Evolutionary conservation across 2,888 invertebrate species (phyloP), one percentile per base, ranked within the genome.

Genomic region (Gastracanthus pulcherrimus): DNA sequence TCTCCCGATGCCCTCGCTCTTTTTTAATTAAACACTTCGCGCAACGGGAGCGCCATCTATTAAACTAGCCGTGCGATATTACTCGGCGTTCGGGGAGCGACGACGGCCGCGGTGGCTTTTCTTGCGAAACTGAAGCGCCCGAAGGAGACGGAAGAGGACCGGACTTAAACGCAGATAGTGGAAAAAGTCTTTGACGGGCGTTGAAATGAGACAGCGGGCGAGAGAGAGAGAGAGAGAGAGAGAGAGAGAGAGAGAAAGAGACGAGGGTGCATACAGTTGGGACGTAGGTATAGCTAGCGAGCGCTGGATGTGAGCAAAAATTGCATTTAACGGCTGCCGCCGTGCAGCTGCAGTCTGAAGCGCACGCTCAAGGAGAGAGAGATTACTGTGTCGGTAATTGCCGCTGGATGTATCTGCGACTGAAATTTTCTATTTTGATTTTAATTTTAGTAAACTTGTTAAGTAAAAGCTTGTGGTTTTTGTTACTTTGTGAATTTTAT

Each of bases 11-110:
- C 31, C 51, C 58, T 62, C 70, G 76, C 26, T 69, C 67, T 82
- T 76, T n/a, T n/a, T 76, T 79, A 82, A 82, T 82, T 79, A 79
- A 82, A 82, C 78, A 64, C 60, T 82, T 69, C 19, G 55, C 69
- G 64, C 36, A 16, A 13, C 13, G 66, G 26, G 26, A 29, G 38
- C 51, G 7, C 74, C 36, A 72, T 67, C 60, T 72, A 72, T 81
- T 77, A 67, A 77, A 58, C 36, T 16, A 23, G 38, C 60, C 71
- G 26, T 45, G 62, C 55, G 45, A 80, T 80, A 75, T 80, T 80
- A 76, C 62, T 72, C 71, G 3, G 36, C 31, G 64, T 62, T 60
- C 66, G 26, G 19, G 31, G 13, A 34, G 41, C 23, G 60, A 48
- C 41, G 34, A 66, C 38, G 13, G 31, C n/a, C n/a, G n/a, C n/a